Percentiles rank a stretch among this genome's conserved stretches.
phyloP scores from a whole-genome alignment of 2,113 vertebrate species.

The Eudorcas thomsonii region DNA sequence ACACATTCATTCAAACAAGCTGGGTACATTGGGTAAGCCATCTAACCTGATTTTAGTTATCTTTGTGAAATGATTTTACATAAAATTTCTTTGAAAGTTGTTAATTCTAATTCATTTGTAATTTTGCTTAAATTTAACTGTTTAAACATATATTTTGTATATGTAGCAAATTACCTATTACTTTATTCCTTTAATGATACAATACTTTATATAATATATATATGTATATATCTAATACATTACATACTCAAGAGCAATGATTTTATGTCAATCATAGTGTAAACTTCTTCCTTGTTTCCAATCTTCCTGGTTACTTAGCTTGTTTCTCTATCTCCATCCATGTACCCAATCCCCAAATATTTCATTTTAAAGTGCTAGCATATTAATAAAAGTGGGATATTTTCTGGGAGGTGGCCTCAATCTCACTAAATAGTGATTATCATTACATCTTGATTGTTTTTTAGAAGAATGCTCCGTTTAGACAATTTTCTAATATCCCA shows the following conservation, averaged over 20 bases:
- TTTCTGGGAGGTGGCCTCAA: neutral
- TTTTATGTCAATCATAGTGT: neutral
- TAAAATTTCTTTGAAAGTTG: neutral
- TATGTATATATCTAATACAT: neutral
- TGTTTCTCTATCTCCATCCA: neutral
- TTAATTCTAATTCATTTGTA: neutral
- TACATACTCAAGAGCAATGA: neutral
- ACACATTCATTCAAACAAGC: neutral
- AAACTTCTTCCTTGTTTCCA: neutral
- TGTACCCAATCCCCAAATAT: neutral
- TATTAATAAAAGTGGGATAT: neutral
- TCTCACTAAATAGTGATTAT: neutral
- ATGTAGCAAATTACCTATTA: neutral
- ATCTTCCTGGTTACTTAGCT: neutral
- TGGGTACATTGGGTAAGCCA: neutral
- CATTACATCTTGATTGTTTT: neutral
- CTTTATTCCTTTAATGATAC: neutral
- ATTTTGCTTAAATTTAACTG: conserved; percentile 25
- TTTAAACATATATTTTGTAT: neutral
- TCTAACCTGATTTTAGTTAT: neutral
- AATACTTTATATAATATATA: neutral
- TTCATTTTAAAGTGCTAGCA: neutral
- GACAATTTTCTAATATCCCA: neutral
- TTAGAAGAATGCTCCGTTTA: neutral
- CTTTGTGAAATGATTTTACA: neutral